Conservation (phyloP, 2,113 vertebrate genomes). For the Paratilapia polleni region DNA sequence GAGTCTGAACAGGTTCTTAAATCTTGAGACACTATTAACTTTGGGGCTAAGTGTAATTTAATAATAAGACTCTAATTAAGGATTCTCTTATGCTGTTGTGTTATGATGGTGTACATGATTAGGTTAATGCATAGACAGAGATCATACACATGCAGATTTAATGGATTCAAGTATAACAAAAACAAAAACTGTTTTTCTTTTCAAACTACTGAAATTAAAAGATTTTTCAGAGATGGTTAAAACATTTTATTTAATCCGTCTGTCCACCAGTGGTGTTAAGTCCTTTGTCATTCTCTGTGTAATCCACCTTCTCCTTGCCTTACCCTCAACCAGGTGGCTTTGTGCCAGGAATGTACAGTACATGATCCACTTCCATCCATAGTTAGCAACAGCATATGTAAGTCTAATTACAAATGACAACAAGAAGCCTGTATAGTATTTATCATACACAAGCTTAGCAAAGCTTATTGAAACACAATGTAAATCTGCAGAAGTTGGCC, state of each 20-base stretch:
- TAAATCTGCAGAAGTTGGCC: slow-evolving; percentile 28
- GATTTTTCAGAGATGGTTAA: neutral
- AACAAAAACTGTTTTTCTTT: neutral
- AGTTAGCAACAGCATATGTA: neutral
- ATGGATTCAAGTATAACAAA: neutral
- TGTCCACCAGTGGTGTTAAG: neutral
- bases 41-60: neutral
- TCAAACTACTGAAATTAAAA: neutral
- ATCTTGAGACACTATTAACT: neutral
- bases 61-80: neutral
- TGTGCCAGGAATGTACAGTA: neutral
- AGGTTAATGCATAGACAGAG: neutral
- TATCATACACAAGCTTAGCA: slow-evolving; percentile 4
- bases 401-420: slow-evolving; percentile 11
- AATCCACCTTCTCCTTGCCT: slow-evolving; percentile 57
- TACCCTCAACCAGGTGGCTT: neutral
- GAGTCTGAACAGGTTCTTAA: neutral
- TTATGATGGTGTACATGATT: neutral
- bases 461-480: slow-evolving; percentile 32
- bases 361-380: slow-evolving; percentile 19
- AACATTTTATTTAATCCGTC: neutral
- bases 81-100: neutral
- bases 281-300: slow-evolving; percentile 24
- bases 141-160: neutral
- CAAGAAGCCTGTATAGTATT: slow-evolving; percentile 10